Evolutionary conservation across 2,797 vertebrate species (phyloP), one percentile per base, ranked within the genome.

Genomic region (Sebastes vulpes): DNA sequence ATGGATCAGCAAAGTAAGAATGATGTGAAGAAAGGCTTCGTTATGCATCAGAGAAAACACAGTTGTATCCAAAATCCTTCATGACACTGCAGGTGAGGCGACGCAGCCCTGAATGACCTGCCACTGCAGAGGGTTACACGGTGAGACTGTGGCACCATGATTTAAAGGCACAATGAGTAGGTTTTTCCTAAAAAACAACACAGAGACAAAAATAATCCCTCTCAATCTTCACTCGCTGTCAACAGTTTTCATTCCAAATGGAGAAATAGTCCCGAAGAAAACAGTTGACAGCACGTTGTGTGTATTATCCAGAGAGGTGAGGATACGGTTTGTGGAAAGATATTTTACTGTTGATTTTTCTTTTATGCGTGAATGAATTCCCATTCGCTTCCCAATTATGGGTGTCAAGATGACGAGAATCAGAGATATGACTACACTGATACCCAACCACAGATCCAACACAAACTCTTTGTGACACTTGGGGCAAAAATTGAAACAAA

Each of bases 1-100:
- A 93, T 77, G 84, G 81, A 90, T 91, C 91, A 81, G 89, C 82
- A 85, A 83, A 87, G 81, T 71, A 65, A 67, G 60, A 79, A 57
- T 65, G 83, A 89, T 80, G 80, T 64, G 80, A 56, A 85, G 88
- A 84, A 80, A 77, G 83, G 79, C 81, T 88, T 82, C 11, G 81
- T 79, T 83, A 82, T 78, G 84, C 88, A 77, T 85, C 82, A 59
- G 76, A 83, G 86, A 74, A 65, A 80, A 89, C 61, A 26, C 60
- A 23, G 58, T 16, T 11, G 31, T 53, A 64, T 38, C 69, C 56
- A 31, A 63, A 89, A 86, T 77, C 82, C 74, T 60, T 38, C 54
- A 64, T 66, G 84, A 83, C 79, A 58, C 72, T 6, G 52, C 69
- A 76, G 75, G 83, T 72, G 82, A 90, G 83, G 67, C 10, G 5